These are phyloP conservation scores for Entomobrya proxima DNA, from an alignment of 2,888 invertebrate species.

Conservation along the genomic window DNA sequence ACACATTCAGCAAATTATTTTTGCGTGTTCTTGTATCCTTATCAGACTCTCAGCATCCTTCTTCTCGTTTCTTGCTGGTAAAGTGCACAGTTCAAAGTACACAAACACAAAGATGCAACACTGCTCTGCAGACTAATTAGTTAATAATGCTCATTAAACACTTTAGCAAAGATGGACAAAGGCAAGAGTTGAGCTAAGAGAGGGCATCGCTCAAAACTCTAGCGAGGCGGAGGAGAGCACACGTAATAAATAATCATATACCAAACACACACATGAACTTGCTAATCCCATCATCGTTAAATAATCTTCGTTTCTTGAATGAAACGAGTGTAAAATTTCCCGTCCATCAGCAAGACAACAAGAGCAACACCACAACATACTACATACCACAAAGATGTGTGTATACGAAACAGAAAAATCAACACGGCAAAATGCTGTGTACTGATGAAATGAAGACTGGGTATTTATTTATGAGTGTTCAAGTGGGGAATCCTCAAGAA, in stretches of 20 bases:
- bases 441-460: too few relatives aligned
- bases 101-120: neutral
- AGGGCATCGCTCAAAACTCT: neutral
- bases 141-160: slow-evolving; percentile 17
- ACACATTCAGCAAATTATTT: slow-evolving; percentile 1
- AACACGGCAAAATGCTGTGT: too few relatives aligned
- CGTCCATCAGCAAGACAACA: neutral
- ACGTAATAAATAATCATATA: slow-evolving; percentile 16
- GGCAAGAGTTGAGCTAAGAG: neutral
- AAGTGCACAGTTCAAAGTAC: slow-evolving; percentile 27
- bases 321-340: neutral
- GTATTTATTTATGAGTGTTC: neutral
- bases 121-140: slow-evolving; percentile 19
- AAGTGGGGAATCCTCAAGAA: neutral
- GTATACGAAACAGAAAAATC: too few relatives aligned
- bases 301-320: slow-evolving; percentile 3
- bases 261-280: neutral
- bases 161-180: neutral
- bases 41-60: slow-evolving; percentile 9
- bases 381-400: too few relatives aligned
- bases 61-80: slow-evolving; percentile 10
- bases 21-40: neutral
- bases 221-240: neutral
- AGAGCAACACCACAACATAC: neutral
- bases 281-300: slow-evolving; percentile 16